Percentiles rank a stretch among this genome's conserved stretches.
phyloP scores from a whole-genome alignment of 2,797 vertebrate genomes.

The Falco columbarius region DNA sequence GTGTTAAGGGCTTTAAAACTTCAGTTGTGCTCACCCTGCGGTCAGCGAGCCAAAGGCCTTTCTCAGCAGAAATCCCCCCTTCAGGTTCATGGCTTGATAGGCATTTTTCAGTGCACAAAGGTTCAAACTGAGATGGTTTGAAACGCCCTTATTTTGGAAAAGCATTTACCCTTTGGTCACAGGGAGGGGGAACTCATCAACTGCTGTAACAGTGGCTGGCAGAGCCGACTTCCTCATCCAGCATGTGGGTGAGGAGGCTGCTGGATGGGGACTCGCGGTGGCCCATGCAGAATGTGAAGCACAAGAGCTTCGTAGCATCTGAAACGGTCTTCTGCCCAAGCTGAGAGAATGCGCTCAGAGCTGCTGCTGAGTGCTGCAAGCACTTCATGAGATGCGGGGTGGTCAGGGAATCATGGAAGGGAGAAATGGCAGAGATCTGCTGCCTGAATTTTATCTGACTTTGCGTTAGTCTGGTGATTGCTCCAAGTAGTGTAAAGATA shows the following conservation, averaged over 20 bases:
- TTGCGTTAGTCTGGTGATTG: background rate
- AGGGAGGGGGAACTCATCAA: background rate
- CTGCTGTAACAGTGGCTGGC: background rate
- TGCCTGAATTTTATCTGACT: background rate
- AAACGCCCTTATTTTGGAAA: background rate
- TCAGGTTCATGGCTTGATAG: background rate
- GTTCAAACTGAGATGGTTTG: background rate
- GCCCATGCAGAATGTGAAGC: background rate
- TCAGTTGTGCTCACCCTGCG: background rate
- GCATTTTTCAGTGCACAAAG: background rate
- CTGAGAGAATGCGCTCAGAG: background rate
- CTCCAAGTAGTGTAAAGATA: background rate
- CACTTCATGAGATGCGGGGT: background rate
- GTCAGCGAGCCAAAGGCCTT: background rate
- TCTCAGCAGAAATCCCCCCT: background rate
- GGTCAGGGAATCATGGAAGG: background rate
- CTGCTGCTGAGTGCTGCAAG: background rate
- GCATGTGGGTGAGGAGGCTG: accelerated
- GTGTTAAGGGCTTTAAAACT: background rate
- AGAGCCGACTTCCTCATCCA: background rate
- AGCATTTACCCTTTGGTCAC: accelerated
- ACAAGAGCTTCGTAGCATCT: background rate
- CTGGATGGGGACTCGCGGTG: accelerated
- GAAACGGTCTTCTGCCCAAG: background rate
- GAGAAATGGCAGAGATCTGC: background rate